These are phyloP conservation scores for Microvelia longipes DNA, from an alignment of 1,140 invertebrate species.

Conservation along the genomic window DNA sequence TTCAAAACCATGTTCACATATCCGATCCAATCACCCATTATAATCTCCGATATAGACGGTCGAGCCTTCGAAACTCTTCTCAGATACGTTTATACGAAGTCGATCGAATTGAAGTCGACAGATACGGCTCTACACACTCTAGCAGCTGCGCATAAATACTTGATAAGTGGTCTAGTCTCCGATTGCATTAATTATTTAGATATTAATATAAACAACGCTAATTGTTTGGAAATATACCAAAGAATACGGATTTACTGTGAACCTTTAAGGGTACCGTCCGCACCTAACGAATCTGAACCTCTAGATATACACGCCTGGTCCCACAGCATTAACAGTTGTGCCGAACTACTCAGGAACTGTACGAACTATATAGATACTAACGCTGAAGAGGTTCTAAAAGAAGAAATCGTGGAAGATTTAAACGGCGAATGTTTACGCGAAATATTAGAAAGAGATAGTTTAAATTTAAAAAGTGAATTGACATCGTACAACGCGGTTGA, in stretches of 20 bases:
- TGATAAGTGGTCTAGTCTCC: conserved; percentile 42
- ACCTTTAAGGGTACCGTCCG: conserved; percentile 5
- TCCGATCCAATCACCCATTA: conserved; percentile 28
- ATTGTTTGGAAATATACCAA: conserved; percentile 36
- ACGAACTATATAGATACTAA: conserved; percentile 34
- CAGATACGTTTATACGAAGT: conserved; percentile 44
- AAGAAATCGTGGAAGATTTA: conserved; percentile 49
- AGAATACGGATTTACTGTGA: conserved; percentile 31
- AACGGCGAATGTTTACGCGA: conserved; percentile 39
- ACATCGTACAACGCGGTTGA: conserved; percentile 41
- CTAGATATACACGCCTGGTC: conserved; percentile 30
- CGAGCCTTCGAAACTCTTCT: conserved; percentile 50
- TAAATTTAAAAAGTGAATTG: conserved; percentile 38
- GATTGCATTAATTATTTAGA: conserved; percentile 44
- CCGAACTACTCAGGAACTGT: conserved; percentile 38
- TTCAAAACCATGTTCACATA: conserved; percentile 40
- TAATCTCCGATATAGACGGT: conserved; percentile 43
- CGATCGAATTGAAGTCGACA: conserved; percentile 43
- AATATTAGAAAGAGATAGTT: conserved; percentile 42
- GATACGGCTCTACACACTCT: conserved; percentile 44
- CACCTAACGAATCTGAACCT: conserved; percentile 27
- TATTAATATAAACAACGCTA: conserved; percentile 30
- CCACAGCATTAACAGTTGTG: conserved; percentile 30
- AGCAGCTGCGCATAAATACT: conserved; percentile 49
- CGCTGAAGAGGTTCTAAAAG: conserved; percentile 40